phyloP scores from a whole-genome alignment of 2,888 invertebrate genomes.

The Caenorhabditis zanzibari region DNA sequence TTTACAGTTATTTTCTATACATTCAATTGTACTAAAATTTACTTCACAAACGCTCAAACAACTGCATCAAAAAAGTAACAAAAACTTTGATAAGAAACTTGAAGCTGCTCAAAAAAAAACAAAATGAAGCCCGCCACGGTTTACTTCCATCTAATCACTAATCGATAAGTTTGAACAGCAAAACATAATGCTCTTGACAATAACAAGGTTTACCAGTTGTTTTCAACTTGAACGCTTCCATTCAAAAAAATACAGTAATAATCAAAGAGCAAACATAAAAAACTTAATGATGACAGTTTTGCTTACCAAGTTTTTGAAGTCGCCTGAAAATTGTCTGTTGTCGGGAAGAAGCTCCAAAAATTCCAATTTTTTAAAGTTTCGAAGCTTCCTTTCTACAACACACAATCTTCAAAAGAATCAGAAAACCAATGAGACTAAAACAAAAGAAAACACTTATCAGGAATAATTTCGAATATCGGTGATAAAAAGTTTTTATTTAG shows the following conservation, averaged over 20 bases:
- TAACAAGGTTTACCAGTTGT: slow-evolving; percentile 42
- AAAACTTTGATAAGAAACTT: slow-evolving; percentile 1
- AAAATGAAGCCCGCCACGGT: neutral
- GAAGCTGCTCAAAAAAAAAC: neutral
- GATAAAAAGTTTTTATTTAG: slow-evolving; percentile 16
- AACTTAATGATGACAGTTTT: slow-evolving; percentile 6
- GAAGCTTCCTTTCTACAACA: no score
- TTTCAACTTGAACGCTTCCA: slow-evolving; percentile 13
- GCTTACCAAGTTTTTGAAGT: no score
- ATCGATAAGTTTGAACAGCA: slow-evolving; percentile 31
- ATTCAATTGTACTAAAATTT: no score
- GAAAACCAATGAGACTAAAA: neutral
- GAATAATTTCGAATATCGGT: neutral
- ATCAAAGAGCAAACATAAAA: slow-evolving; percentile 33
- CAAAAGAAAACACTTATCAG: slow-evolving; percentile 25
- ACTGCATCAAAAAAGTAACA: slow-evolving; percentile 9
- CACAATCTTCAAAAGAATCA: no score
- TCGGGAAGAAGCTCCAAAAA: no score
- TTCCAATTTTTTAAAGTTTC: neutral
- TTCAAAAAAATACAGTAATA: slow-evolving; percentile 40
- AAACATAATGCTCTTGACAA: slow-evolving; percentile 32
- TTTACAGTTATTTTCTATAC: no score
- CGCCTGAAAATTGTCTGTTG: no score
- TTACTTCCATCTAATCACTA: slow-evolving; percentile 19
- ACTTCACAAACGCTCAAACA: no score